phyloP scores from a whole-genome alignment of 2,113 vertebrate genomes.

The Istiophorus platypterus region DNA sequence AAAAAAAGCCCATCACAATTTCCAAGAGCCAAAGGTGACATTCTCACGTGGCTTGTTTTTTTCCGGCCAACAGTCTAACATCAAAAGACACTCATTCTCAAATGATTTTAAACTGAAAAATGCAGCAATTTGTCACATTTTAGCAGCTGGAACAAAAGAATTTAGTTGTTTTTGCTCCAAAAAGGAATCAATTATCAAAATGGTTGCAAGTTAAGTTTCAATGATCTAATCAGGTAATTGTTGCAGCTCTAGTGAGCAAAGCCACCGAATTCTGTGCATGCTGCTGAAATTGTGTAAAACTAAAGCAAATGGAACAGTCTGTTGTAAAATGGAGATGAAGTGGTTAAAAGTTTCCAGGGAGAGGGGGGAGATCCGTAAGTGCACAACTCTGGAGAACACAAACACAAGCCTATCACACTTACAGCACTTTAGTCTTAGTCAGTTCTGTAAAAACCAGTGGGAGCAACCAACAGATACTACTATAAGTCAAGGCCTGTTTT shows the following conservation, averaged over 20 bases:
- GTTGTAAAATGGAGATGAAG: slow-evolving; percentile 7
- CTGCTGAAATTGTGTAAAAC: not conserved
- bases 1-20: too few relatives aligned
- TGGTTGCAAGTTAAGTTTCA: not conserved
- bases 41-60: not conserved
- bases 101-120: not conserved
- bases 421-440: slow-evolving; percentile 61
- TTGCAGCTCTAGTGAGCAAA: not conserved
- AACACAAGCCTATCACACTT: slow-evolving; percentile 26
- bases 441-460: slow-evolving; percentile 70
- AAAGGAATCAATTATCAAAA: not conserved
- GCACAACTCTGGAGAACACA: slow-evolving; percentile 44
- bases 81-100: not conserved
- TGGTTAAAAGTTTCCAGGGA: slow-evolving; percentile 9
- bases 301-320: not conserved
- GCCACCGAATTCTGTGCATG: not conserved
- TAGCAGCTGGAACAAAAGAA: not conserved
- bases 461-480: slow-evolving; percentile 47
- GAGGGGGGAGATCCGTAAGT: not conserved
- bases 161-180: too few relatives aligned
- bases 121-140: not conserved
- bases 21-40: too few relatives aligned
- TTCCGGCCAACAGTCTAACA: not conserved
- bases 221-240: not conserved
- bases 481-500: slow-evolving; percentile 66